These are phyloP conservation scores for Oncorhynchus gorbuscha DNA, from an alignment of 2,113 vertebrate species.

Conservation along the genomic window DNA sequence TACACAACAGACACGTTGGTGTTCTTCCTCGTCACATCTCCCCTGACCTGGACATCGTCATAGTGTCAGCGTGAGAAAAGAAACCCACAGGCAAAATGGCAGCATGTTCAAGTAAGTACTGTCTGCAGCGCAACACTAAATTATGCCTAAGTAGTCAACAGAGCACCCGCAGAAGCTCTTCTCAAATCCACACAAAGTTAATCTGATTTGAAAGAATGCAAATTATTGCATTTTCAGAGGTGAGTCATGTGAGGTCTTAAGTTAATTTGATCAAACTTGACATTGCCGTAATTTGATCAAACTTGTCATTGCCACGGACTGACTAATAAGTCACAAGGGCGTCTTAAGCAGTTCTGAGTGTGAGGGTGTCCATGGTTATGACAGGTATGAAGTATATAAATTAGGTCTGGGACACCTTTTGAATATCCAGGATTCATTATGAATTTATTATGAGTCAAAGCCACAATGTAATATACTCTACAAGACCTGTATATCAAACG, in stretches of 20 bases:
- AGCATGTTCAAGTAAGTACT: neutral
- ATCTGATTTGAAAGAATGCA: neutral
- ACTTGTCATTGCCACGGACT: neutral
- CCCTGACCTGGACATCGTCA: neutral
- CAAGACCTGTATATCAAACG: too few relatives aligned
- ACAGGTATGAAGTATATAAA: neutral
- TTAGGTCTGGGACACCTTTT: neutral
- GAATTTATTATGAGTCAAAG: neutral
- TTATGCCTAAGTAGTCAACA: neutral
- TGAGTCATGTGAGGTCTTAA: neutral
- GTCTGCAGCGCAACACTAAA: neutral
- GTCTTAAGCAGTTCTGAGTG: neutral
- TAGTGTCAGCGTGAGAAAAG: neutral
- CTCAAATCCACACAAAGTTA: neutral
- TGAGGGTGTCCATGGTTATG: neutral
- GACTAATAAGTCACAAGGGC: neutral
- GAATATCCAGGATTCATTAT: neutral
- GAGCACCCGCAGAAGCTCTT: neutral
- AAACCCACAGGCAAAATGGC: neutral
- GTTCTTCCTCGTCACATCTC: neutral
- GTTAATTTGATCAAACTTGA: neutral
- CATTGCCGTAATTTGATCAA: neutral
- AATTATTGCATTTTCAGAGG: neutral
- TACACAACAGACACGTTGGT: too few relatives aligned
- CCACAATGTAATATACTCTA: neutral